These are phyloP conservation scores for Drosophila differens DNA, from an alignment of 2,888 invertebrate species.

Conservation along the genomic window DNA sequence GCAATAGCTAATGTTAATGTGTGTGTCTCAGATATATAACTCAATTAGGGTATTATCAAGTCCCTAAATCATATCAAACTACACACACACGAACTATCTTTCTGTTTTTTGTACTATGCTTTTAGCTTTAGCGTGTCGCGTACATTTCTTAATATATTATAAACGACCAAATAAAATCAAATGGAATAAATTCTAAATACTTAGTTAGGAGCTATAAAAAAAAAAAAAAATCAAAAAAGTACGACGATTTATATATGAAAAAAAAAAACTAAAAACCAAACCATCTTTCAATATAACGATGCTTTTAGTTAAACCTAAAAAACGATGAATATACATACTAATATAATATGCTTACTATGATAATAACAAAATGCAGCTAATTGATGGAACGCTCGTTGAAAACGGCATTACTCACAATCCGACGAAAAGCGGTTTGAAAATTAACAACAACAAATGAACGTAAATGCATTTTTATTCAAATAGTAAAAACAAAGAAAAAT, in stretches of 20 bases:
- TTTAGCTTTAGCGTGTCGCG: slow-evolving; percentile 50
- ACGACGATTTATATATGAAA: slow-evolving; percentile 40
- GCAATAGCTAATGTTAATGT: slow-evolving; percentile 53
- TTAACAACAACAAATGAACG: slow-evolving; percentile 43
- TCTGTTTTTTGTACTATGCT: slow-evolving; percentile 59
- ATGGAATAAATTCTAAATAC: slow-evolving; percentile 45
- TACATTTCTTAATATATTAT: slow-evolving; percentile 47
- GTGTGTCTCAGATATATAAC: slow-evolving; percentile 19
- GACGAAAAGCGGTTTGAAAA: slow-evolving; percentile 47
- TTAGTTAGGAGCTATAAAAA: slow-evolving; percentile 37
- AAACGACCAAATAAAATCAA: slow-evolving; percentile 64
- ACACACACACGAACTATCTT: slow-evolving; percentile 35
- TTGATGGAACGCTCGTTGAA: slow-evolving; percentile 27
- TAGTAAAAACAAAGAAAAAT: slow-evolving; percentile 35
- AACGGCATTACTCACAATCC: slow-evolving; percentile 29
- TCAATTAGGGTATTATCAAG: background rate
- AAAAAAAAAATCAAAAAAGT: slow-evolving; percentile 12
- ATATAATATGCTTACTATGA: slow-evolving; percentile 35
- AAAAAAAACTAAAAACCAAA: slow-evolving; percentile 19
- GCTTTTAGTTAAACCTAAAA: slow-evolving; percentile 64
- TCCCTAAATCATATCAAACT: background rate
- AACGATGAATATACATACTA: slow-evolving; percentile 53
- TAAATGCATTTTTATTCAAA: slow-evolving; percentile 71
- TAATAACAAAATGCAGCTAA: slow-evolving; percentile 49
- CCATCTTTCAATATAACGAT: slow-evolving; percentile 46